Evolutionary conservation across 2,888 invertebrate species (phyloP).

Genomic region (Pyrgus malvae): DNA sequence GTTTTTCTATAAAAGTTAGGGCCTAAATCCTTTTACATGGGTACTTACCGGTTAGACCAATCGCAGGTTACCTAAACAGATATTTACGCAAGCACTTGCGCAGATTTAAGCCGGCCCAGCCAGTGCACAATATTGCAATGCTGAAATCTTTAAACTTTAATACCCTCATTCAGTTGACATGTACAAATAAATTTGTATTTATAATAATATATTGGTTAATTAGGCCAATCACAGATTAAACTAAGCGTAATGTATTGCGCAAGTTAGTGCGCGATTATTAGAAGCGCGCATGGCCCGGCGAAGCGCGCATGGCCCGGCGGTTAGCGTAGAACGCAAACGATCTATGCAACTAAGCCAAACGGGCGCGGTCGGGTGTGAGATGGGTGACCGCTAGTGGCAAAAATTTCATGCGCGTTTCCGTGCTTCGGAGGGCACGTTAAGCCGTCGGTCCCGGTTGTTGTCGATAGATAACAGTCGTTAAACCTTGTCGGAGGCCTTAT

Average conservation of each 20-base stretch:
- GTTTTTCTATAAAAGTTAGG: not conserved
- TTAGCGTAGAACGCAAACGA: too few species aligned
- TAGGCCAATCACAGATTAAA: conserved; percentile 18
- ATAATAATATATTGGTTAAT: conserved; percentile 2
- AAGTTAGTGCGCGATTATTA: not conserved
- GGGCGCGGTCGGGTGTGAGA: too few species aligned
- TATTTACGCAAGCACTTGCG: conserved; percentile 13
- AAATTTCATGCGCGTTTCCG: too few species aligned
- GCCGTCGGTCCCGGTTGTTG: too few species aligned
- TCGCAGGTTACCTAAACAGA: conserved; percentile 7
- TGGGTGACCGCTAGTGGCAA: too few species aligned
- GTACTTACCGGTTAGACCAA: not conserved
- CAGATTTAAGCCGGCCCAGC: conserved; percentile 2
- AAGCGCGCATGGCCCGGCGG: too few species aligned
- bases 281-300: too few species aligned
- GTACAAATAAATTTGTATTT: conserved; percentile 17
- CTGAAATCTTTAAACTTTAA: conserved; percentile 7
- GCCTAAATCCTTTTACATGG: not conserved
- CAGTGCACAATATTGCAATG: conserved; percentile 12
- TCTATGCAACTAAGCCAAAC: too few species aligned
- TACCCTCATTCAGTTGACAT: conserved; percentile 17
- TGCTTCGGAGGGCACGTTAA: too few species aligned
- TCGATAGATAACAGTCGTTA: too few species aligned
- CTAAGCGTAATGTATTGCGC: conserved; percentile 4
- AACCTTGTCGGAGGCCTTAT: too few species aligned